A percentile compares a stretch with the other conserved stretches of the same genome.
phyloP scores from a whole-genome alignment of 2,797 vertebrate species.

The Semotilus atromaculatus region DNA sequence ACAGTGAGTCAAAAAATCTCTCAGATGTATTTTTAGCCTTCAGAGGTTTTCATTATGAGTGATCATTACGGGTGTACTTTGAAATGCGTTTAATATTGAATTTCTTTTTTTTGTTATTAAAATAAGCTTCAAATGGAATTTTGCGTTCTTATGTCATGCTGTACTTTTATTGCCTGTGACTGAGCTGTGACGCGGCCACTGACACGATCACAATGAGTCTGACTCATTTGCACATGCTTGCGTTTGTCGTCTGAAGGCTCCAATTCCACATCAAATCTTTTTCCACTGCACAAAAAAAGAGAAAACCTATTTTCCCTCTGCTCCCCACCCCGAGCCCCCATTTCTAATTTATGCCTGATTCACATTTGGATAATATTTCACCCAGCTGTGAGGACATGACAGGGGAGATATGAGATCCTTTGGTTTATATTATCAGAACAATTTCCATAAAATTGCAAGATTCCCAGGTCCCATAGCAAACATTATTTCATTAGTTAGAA shows the following conservation, averaged over 20 bases:
- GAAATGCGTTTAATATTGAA: not conserved
- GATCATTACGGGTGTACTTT: not conserved
- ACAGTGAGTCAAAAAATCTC: too few relatives aligned
- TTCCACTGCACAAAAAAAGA: slow-evolving; percentile 18
- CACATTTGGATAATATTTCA: slow-evolving; percentile 56
- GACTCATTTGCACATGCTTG: slow-evolving; percentile 61
- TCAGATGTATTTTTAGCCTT: slow-evolving; percentile 35
- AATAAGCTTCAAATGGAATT: slow-evolving; percentile 18
- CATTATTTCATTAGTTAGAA: slow-evolving; percentile 39
- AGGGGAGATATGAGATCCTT: slow-evolving; percentile 45
- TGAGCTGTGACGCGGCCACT: not conserved
- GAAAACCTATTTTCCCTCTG: slow-evolving; percentile 16
- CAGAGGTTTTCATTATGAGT: slow-evolving; percentile 35
- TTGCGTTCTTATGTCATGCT: not conserved
- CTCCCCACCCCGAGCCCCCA: not conserved
- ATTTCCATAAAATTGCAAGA: slow-evolving; percentile 43
- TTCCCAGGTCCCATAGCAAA: slow-evolving; percentile 8
- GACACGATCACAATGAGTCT: slow-evolving; percentile 54
- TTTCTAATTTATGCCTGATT: slow-evolving; percentile 56
- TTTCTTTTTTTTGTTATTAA: not conserved
- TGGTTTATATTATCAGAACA: slow-evolving; percentile 46
- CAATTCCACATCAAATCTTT: slow-evolving; percentile 26
- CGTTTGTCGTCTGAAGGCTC: slow-evolving; percentile 24
- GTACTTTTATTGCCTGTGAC: not conserved
- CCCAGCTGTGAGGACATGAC: slow-evolving; percentile 42